Conservation (phyloP, 2,113 vertebrate species). For the Serinus canaria region DNA sequence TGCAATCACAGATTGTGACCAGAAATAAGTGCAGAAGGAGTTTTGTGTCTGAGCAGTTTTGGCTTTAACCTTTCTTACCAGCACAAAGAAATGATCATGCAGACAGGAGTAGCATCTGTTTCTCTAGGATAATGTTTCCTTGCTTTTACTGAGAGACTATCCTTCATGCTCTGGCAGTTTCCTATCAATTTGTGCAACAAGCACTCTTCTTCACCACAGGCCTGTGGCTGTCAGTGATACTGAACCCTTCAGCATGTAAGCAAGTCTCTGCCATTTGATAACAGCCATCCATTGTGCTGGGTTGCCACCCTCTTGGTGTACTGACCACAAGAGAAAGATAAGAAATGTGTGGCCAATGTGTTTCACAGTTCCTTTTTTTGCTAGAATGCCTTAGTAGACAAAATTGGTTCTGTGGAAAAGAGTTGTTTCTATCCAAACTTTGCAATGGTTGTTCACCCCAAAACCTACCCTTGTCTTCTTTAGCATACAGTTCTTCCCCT, state of each 20-base stretch:
- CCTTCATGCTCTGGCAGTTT: not conserved
- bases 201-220: not conserved
- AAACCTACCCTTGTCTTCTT: not conserved
- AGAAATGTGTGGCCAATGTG: not conserved
- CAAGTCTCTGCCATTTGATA: not conserved
- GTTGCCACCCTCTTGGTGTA: not conserved
- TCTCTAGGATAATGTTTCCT: not conserved
- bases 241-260: not conserved
- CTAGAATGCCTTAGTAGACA: not conserved
- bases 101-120: not conserved
- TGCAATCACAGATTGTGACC: not conserved
- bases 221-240: not conserved
- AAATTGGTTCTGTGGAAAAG: not conserved
- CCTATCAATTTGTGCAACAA: constrained; percentile 3
- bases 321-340: not conserved
- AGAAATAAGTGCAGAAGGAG: not conserved
- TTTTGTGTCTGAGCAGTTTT: not conserved
- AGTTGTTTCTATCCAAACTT: not conserved
- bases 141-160: not conserved
- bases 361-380: not conserved
- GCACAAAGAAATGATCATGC: not conserved
- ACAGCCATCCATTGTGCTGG: not conserved
- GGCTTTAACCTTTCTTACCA: not conserved
- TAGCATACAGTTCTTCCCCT: not conserved
- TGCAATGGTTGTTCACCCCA: not conserved